phyloP scores from a whole-genome alignment of 2,888 invertebrate species.

The Eumerus sabulonum region DNA sequence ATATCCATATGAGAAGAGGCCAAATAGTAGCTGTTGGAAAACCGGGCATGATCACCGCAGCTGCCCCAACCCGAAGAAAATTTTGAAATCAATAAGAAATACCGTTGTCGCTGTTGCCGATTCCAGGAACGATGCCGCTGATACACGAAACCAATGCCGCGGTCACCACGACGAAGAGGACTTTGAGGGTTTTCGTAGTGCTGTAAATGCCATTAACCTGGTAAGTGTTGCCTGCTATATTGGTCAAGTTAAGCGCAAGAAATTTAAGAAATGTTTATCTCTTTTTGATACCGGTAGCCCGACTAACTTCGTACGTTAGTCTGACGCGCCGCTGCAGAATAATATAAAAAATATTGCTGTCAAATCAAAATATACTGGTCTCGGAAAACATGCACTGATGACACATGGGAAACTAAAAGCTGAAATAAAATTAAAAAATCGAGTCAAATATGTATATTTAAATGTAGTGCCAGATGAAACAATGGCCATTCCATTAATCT shows the following conservation, averaged over 20 bases:
- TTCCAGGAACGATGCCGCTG: conserved; percentile 22
- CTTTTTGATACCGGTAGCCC: conserved; percentile 32
- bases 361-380: conserved; percentile 4
- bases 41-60: conserved; percentile 12
- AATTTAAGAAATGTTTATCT: conserved; percentile 25
- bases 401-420: conserved; percentile 11
- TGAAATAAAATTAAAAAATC: conserved; percentile 20
- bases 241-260: conserved; percentile 17
- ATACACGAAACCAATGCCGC: too few species aligned
- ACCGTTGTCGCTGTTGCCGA: conserved; percentile 6
- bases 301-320: conserved; percentile 32
- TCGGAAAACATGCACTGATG: conserved; percentile 14
- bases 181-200: too few species aligned
- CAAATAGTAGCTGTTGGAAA: conserved; percentile 22
- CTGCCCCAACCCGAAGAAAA: conserved; percentile 22
- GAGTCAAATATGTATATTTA: neutral
- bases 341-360: conserved; percentile 1
- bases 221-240: too few species aligned
- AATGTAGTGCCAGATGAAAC: conserved; percentile 10
- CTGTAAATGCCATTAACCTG: too few species aligned
- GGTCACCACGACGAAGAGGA: too few species aligned
- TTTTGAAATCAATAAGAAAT: too few species aligned
- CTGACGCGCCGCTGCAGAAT: conserved; percentile 11
- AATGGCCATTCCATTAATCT: conserved; percentile 18
- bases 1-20: conserved; percentile 20